phyloP scores from a whole-genome alignment of 2,888 invertebrate genomes.

The Belgica antarctica region DNA sequence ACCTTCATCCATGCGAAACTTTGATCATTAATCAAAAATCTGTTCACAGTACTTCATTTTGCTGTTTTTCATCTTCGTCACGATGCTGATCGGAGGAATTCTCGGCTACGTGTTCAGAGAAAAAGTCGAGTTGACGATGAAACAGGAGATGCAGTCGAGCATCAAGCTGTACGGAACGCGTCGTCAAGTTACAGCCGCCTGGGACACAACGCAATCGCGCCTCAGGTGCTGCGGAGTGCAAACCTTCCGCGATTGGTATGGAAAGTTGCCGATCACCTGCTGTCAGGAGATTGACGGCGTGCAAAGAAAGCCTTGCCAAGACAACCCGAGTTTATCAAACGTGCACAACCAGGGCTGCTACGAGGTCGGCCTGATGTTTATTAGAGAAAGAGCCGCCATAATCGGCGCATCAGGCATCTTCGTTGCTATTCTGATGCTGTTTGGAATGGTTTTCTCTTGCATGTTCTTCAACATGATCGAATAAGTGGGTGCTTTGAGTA shows the following conservation, averaged over 20 bases:
- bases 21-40: no score
- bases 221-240: conserved; percentile 82
- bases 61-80: conserved; percentile 83
- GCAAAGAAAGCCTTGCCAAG: conserved; percentile 52
- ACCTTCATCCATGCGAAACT: no score
- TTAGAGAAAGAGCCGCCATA: conserved; percentile 74
- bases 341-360: conserved; percentile 73
- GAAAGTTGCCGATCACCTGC: conserved; percentile 72
- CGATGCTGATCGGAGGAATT: conserved; percentile 86
- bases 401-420: conserved; percentile 79
- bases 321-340: conserved; percentile 52
- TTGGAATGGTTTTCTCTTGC: conserved; percentile 82
- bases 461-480: conserved; percentile 82
- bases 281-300: conserved; percentile 64
- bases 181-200: conserved; percentile 71
- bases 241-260: conserved; percentile 72
- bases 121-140: conserved; percentile 72
- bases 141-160: conserved; percentile 74
- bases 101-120: conserved; percentile 86
- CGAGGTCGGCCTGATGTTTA: conserved; percentile 65
- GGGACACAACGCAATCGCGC: conserved; percentile 84
- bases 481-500: conserved; percentile 52
- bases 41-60: conserved; percentile 80
- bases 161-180: conserved; percentile 71
- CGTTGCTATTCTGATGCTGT: conserved; percentile 79